Conservation (phyloP, 2,113 vertebrate genomes). For the Piaya cayana region DNA sequence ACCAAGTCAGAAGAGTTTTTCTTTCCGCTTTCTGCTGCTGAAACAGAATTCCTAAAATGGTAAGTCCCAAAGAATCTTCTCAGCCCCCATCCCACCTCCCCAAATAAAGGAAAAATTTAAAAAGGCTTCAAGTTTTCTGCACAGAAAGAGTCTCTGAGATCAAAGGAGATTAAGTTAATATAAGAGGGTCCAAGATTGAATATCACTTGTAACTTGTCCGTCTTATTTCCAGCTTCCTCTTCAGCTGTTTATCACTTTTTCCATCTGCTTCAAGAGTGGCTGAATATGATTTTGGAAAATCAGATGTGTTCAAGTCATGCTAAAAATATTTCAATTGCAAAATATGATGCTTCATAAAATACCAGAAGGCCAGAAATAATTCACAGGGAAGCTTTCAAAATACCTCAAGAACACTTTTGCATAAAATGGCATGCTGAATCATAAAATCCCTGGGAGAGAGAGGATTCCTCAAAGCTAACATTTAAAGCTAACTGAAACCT, state of each 20-base stretch:
- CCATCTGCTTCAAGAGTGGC: conserved; percentile 17
- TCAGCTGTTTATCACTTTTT: conserved; percentile 21
- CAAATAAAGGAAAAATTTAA: neutral
- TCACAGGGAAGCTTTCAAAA: conserved; percentile 27
- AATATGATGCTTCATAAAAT: conserved; percentile 36
- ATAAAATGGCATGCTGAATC: conserved; percentile 19
- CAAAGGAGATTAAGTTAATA: neutral
- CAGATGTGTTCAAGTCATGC: neutral
- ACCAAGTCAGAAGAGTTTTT: neutral
- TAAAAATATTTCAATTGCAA: conserved; percentile 61
- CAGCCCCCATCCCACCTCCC: neutral
- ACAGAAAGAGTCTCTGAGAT: neutral
- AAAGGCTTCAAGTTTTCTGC: neutral
- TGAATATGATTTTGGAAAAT: conserved; percentile 16
- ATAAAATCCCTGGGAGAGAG: neutral
- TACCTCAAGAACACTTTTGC: neutral
- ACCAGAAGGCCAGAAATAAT: conserved; percentile 52
- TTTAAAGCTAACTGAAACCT: neutral
- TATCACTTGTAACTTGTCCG: neutral
- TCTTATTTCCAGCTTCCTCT: neutral
- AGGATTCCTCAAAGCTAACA: neutral
- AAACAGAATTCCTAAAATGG: neutral
- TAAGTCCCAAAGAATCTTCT: neutral
- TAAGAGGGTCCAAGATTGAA: neutral
- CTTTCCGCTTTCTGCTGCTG: neutral